Evolutionary conservation across 2,113 vertebrate species (phyloP), one percentile per base, ranked within the genome.

Genomic region (Phrynosoma blainvillii): DNA sequence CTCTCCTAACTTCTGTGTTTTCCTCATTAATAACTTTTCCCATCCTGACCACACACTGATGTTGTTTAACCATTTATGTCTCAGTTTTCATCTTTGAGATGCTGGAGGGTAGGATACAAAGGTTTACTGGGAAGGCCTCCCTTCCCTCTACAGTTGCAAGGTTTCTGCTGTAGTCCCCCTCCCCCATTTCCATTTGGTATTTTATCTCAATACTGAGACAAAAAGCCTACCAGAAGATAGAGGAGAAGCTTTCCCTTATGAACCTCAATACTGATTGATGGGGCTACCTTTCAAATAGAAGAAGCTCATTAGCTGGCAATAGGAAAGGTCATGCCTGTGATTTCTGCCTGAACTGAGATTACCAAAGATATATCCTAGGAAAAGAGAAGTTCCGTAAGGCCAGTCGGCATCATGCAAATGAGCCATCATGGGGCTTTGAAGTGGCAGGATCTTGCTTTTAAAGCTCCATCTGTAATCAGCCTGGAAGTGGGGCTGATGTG

Each of bases 291-390:
- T 81, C 77, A 70, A 76, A 82, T 40, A 88, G 70, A 77, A 40
- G 59, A 65, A 88, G 54, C 71, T 76, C 81, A 71, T 88, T 84
- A 84, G 73, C 62, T 40, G 5, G 82, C 73, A 71, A 18, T 27
- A 42, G 23, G 75, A 84, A 87, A 84, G 87, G 87, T 88, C 74
- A 68, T 47, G 70, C 75, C 81, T 79, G 82, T 27, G 82, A 70
- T 88, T 70, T 65, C n/a, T 84, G 74, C n/a, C 73, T 30, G 27
- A 47, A 54, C 40, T 59, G 47, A 47, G 65, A 88, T 88, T 88
- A 88, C 75, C 59, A 54, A 36, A 74, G 16, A 59, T 71, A 30
- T 20, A 40, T 59, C n/a, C n/a, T 36, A 47, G 36, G 70, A 86
- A 56, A 66, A 52, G 52, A 14, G 85, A 62, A 56, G 66, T 36